Conservation (phyloP, 2,113 vertebrate species). For the Jacana jacana region DNA sequence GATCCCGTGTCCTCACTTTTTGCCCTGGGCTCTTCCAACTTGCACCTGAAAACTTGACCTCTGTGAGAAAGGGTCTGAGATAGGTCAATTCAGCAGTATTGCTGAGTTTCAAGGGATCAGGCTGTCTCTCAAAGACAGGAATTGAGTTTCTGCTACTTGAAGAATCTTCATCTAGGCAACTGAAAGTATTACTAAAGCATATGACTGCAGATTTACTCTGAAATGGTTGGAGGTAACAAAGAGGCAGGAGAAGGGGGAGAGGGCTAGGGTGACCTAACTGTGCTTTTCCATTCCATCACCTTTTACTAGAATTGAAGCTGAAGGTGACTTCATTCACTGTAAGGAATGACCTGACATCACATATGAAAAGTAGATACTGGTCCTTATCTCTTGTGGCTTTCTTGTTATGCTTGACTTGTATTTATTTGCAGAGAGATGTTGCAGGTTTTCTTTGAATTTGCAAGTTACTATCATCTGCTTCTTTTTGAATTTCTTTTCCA, state of each 20-base stretch:
- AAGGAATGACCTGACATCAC: background rate
- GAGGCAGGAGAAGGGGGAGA: background rate
- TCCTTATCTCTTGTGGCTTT: background rate
- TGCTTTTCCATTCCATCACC: background rate
- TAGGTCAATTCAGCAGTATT: background rate
- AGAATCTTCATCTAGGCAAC: background rate
- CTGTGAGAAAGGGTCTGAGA: background rate
- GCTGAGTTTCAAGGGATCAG: background rate
- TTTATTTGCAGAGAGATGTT: background rate
- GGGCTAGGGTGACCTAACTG: background rate
- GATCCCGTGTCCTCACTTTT: background rate
- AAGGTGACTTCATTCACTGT: conserved; percentile 49
- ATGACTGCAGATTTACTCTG: background rate
- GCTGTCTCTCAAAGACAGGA: background rate
- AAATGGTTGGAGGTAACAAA: background rate
- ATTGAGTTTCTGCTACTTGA: background rate
- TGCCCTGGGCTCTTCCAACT: background rate
- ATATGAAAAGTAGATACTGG: background rate
- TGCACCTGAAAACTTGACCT: background rate
- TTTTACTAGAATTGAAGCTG: conserved; percentile 49
- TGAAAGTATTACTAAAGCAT: background rate
- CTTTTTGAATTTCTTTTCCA: background rate
- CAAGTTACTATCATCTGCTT: background rate
- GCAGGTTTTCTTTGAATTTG: background rate
- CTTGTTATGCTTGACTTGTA: background rate